Evolutionary conservation across 2,113 vertebrate species (phyloP).

Genomic region (Procavia capensis): DNA sequence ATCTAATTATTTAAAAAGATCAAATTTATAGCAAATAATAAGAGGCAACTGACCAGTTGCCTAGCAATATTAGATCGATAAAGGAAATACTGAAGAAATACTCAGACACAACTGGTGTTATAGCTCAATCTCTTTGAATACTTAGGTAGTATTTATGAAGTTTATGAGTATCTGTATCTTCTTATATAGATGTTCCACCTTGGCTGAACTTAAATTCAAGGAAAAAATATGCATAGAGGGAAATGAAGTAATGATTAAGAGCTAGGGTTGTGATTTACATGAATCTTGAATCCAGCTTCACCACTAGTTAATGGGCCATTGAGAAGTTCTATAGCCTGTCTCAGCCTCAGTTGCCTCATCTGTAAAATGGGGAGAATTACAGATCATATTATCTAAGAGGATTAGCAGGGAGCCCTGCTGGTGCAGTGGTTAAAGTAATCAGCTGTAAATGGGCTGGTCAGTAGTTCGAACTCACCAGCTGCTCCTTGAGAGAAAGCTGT

Average conservation of each 20-base stretch:
- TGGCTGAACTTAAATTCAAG: slow-evolving; percentile 23
- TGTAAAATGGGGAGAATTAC: background rate
- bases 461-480: background rate
- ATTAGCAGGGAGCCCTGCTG: background rate
- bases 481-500: background rate
- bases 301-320: background rate
- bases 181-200: background rate
- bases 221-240: background rate
- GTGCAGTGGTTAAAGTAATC: background rate
- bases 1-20: background rate
- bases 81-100: slow-evolving; percentile 12
- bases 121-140: background rate
- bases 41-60: background rate
- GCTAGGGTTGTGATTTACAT: background rate
- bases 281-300: background rate
- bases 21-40: slow-evolving; percentile 8
- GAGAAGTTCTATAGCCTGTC: background rate
- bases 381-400: background rate
- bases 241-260: background rate
- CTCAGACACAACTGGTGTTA: background rate
- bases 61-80: background rate
- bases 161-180: background rate
- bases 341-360: slow-evolving; percentile 1
- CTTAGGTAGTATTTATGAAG: background rate
- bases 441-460: background rate